A percentile compares a stretch with the other conserved stretches of the same genome.
phyloP scores from a whole-genome alignment of 2,888 invertebrate species.

The Dolichomitus sp. region DNA sequence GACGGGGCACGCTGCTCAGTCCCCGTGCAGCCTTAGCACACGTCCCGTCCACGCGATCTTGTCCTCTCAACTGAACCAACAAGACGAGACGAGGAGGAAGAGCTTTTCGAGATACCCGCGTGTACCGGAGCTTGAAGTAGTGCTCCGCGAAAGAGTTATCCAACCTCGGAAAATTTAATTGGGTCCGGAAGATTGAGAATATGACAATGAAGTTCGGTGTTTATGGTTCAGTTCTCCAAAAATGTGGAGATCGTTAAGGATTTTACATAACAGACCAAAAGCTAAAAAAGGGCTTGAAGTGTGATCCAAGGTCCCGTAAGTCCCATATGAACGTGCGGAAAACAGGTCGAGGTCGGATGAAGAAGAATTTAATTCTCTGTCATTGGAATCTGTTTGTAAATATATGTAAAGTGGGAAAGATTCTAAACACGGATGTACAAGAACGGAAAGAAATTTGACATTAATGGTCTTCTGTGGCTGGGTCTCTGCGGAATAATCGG shows the following conservation, averaged over 20 bases:
- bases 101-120: conserved; percentile 25
- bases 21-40: conserved; percentile 79
- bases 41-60: conserved; percentile 70
- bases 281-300: background rate
- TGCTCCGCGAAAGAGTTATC: background rate
- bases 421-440: background rate
- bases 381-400: background rate
- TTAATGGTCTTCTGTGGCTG: background rate
- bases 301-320: background rate
- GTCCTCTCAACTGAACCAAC: conserved; percentile 46
- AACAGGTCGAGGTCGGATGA: background rate
- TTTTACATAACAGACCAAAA: background rate
- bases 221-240: background rate
- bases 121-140: background rate
- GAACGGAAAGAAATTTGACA: background rate
- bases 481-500: background rate
- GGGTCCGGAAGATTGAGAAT: background rate
- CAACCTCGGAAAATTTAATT: background rate
- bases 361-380: background rate
- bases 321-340: background rate
- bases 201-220: background rate
- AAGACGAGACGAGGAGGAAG: conserved; percentile 6
- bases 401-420: background rate
- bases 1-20: conserved; percentile 77
- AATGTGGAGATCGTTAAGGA: background rate